Conservation (phyloP, 2,113 vertebrate genomes). For the Hyla sarda region DNA sequence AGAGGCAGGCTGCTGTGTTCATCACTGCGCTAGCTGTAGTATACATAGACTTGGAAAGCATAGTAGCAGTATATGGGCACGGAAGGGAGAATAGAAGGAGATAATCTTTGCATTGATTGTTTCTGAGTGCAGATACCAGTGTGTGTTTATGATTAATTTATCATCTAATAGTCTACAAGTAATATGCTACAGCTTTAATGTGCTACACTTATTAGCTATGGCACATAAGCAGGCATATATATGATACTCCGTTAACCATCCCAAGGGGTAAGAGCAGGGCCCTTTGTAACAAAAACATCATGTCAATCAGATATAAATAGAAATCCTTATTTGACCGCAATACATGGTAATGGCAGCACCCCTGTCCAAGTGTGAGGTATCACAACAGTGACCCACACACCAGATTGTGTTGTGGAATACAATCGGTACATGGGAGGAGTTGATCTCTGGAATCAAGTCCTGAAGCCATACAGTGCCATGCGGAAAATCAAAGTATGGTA, state of each 20-base stretch:
- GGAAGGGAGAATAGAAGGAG: conserved; percentile 7
- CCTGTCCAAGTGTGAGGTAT: too few relatives aligned
- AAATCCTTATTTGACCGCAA: too few relatives aligned
- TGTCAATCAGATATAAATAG: too few relatives aligned
- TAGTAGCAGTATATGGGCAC: conserved; percentile 42
- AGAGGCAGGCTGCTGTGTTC: conserved; percentile 59
- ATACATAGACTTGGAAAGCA: conserved; percentile 26
- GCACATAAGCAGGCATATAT: background rate
- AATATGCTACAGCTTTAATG: background rate
- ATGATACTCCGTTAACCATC: background rate
- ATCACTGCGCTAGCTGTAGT: conserved; percentile 41
- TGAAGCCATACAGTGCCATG: too few relatives aligned
- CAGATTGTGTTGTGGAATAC: too few relatives aligned
- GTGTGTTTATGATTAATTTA: background rate
- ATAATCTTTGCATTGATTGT: background rate
- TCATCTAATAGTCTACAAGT: background rate
- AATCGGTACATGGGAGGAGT: too few relatives aligned
- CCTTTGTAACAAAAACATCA: too few relatives aligned
- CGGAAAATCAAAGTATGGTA: too few relatives aligned
- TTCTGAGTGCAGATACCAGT: background rate
- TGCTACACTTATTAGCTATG: background rate
- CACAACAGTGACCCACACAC: too few relatives aligned
- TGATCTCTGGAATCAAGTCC: too few relatives aligned
- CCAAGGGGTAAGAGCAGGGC: too few relatives aligned
- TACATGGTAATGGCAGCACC: too few relatives aligned